A percentile compares a stretch with the other conserved stretches of the same genome.
Conservation (phyloP, 2,113 vertebrate genomes). For the Heterochromis multidens region DNA sequence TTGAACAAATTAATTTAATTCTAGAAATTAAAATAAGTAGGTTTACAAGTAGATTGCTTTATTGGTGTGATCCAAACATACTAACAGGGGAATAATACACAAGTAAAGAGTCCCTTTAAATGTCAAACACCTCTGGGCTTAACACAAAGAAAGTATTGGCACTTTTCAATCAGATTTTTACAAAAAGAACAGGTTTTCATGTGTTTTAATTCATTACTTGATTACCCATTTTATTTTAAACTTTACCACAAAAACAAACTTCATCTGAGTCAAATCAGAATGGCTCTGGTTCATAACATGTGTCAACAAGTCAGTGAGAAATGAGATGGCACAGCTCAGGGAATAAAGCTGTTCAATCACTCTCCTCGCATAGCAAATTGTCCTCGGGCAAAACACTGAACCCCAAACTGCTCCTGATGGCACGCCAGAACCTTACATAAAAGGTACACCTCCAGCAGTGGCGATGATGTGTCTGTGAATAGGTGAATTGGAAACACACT, state of each 20-base stretch:
- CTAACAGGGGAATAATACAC: background rate
- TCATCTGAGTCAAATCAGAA: too few species aligned
- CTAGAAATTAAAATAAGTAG: background rate
- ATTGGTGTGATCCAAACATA: background rate
- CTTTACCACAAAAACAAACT: too few species aligned
- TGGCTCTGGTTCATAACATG: too few species aligned
- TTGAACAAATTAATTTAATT: background rate
- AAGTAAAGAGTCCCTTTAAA: background rate
- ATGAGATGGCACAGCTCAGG: background rate
- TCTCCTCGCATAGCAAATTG: too few species aligned
- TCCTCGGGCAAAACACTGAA: background rate
- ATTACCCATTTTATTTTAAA: too few species aligned
- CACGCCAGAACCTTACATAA: background rate
- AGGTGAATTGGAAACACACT: background rate
- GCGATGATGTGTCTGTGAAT: fast-evolving
- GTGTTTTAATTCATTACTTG: too few species aligned
- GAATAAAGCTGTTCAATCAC: background rate
- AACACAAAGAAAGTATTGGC: background rate
- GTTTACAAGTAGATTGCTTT: background rate
- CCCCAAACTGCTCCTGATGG: background rate
- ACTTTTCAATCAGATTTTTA: background rate
- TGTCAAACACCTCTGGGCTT: background rate
- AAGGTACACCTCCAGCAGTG: too few species aligned
- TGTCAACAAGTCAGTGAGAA: background rate
- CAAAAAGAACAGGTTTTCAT: background rate